A percentile compares a stretch with the other conserved stretches of the same genome.
Conservation (phyloP, 2,113 vertebrate genomes). For the Polyodon spathula region DNA sequence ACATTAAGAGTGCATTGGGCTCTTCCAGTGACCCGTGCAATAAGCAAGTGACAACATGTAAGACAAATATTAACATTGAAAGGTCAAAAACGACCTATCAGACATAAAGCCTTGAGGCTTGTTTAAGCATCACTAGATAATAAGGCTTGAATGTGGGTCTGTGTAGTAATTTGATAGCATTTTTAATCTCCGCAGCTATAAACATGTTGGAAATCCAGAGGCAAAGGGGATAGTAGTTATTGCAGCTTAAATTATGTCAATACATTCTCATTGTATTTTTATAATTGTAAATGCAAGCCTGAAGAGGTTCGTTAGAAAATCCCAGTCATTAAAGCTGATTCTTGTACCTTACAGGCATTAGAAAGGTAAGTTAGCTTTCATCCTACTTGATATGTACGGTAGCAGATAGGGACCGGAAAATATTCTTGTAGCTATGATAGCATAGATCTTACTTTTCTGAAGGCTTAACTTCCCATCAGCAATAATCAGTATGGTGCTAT, state of each 20-base stretch:
- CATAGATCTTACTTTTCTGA: too few species aligned
- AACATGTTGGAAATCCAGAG: constrained; percentile 53
- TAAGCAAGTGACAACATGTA: background rate
- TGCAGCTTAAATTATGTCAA: constrained; percentile 40
- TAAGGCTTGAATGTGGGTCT: constrained; percentile 45
- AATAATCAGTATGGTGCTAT: too few species aligned
- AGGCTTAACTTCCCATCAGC: too few species aligned
- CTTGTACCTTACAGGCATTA: too few species aligned
- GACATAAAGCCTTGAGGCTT: constrained; percentile 41
- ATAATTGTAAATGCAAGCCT: constrained; percentile 58
- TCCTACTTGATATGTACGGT: too few species aligned
- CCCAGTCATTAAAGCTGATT: constrained; percentile 63
- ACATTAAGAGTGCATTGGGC: constrained; percentile 1
- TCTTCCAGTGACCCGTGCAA: constrained; percentile 9
- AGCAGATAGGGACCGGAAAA: too few species aligned
- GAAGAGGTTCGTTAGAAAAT: constrained; percentile 65
- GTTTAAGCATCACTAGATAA: constrained; percentile 34
- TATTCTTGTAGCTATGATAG: too few species aligned
- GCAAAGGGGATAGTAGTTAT: constrained; percentile 48
- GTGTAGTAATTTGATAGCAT: constrained; percentile 42
- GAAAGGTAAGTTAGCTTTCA: too few species aligned
- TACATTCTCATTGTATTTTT: constrained; percentile 70
- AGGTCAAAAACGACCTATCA: constrained; percentile 40
- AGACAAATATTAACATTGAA: constrained; percentile 18
- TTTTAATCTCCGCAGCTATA: constrained; percentile 46